A percentile compares a stretch with the other conserved stretches of the same genome.
phyloP scores from a whole-genome alignment of 2,797 vertebrate species.

The Amniataba percoides region DNA sequence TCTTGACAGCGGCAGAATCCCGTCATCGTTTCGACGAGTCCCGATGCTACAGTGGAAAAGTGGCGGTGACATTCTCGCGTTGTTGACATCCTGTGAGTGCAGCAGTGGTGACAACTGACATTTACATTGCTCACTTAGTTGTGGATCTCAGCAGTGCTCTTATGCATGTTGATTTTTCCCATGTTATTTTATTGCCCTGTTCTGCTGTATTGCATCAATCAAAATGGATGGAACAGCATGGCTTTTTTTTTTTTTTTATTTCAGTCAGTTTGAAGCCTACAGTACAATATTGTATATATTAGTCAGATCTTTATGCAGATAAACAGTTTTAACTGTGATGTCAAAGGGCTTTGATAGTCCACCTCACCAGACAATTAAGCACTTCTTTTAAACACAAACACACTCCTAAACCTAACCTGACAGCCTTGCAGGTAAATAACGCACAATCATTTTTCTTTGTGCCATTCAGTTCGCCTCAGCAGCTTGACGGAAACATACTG shows the following conservation, averaged over 20 bases:
- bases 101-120: conserved; percentile 42
- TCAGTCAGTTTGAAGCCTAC: not conserved
- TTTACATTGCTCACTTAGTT: conserved; percentile 35
- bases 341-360: conserved; percentile 12
- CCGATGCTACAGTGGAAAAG: conserved; percentile 25
- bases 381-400: conserved; percentile 4
- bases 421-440: conserved; percentile 12
- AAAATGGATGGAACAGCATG: conserved; percentile 1
- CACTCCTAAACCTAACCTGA: conserved; percentile 20
- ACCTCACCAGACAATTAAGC: conserved; percentile 12
- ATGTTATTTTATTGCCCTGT: not conserved
- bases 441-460: not conserved
- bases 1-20: conserved; percentile 38
- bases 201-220: conserved; percentile 6
- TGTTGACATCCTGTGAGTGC: conserved; percentile 48
- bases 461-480: conserved; percentile 25
- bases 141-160: not conserved
- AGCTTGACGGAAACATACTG: conserved; percentile 23
- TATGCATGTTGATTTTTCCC: not conserved
- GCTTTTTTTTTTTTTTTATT: conserved; percentile 21
- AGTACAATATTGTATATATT: not conserved
- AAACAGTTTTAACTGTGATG: not conserved
- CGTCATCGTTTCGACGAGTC: conserved; percentile 18
- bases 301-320: not conserved
- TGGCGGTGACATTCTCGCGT: conserved; percentile 21